These are phyloP conservation scores for Notamacropus eugenii DNA, from an alignment of 2,797 vertebrate species.

Conservation along the genomic window DNA sequence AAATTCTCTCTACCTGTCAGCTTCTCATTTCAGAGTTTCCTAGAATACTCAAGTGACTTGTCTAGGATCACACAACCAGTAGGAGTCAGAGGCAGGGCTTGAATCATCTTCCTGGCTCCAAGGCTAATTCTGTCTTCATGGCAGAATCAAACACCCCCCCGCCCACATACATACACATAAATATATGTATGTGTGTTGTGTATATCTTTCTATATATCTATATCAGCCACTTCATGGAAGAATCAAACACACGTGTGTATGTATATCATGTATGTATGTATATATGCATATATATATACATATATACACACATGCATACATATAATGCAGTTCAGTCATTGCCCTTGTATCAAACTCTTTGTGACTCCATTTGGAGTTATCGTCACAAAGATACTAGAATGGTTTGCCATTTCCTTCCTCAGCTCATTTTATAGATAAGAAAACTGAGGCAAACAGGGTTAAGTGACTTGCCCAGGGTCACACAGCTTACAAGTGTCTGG, in stretches of 20 bases:
- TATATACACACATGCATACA: too few species aligned
- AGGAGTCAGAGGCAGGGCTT: not conserved
- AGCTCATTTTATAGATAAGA: not conserved
- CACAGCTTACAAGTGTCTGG: not conserved
- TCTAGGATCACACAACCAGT: not conserved
- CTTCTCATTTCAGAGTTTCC: not conserved
- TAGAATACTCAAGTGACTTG: not conserved
- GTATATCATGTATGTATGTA: accelerated
- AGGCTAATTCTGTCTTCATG: not conserved
- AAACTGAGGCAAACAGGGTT: not conserved
- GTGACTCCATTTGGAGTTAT: not conserved
- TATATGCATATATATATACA: too few species aligned
- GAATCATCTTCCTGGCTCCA: not conserved
- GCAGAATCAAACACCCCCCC: too few species aligned
- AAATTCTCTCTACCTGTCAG: not conserved
- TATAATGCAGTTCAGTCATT: not conserved
- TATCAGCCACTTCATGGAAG: too few species aligned
- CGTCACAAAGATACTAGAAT: not conserved
- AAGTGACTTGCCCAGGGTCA: not conserved
- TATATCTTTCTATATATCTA: not conserved
- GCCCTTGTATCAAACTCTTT: not conserved
- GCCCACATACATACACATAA: not conserved
- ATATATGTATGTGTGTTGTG: too few species aligned
- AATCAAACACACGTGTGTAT: not conserved
- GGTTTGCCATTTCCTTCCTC: not conserved